These are phyloP conservation scores for Acrobeloides nanus DNA, from an alignment of 2,888 invertebrate genomes.

Conservation along the genomic window DNA sequence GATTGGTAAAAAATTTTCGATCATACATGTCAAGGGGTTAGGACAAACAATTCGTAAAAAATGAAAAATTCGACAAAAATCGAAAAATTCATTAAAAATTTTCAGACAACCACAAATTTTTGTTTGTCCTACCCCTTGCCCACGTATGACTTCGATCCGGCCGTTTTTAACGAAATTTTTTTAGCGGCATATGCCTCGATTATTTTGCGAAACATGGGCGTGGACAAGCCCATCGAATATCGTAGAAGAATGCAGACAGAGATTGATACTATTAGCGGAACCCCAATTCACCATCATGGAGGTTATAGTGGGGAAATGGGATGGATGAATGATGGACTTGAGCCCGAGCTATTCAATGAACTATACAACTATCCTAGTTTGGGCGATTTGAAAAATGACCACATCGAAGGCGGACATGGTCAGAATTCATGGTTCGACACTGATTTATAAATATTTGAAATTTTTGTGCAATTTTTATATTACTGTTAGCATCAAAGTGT, in stretches of 20 bases:
- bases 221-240: slow-evolving; percentile 19
- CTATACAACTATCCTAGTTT: slow-evolving; percentile 33
- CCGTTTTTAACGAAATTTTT: too few species aligned
- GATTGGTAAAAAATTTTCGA: too few species aligned
- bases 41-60: too few species aligned
- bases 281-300: too few species aligned
- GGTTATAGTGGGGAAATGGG: slow-evolving; percentile 17
- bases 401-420: slow-evolving; percentile 25
- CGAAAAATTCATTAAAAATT: too few species aligned
- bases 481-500: too few species aligned
- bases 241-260: slow-evolving; percentile 16
- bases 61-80: too few species aligned
- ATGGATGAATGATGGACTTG: slow-evolving; percentile 44
- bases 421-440: slow-evolving; percentile 46
- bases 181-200: slow-evolving; percentile 46
- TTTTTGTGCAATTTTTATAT: neutral
- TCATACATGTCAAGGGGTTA: too few species aligned
- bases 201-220: slow-evolving; percentile 43
- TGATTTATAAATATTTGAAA: slow-evolving; percentile 27
- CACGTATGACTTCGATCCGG: too few species aligned
- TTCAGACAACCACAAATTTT: slow-evolving; percentile 24
- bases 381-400: slow-evolving; percentile 22
- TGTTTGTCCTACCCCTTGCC: too few species aligned
- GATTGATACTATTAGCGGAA: slow-evolving; percentile 7
- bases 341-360: slow-evolving; percentile 49